Percentiles rank a stretch among this genome's conserved stretches.
phyloP scores from a whole-genome alignment of 2,113 vertebrate genomes.

The Sapajus apella region DNA sequence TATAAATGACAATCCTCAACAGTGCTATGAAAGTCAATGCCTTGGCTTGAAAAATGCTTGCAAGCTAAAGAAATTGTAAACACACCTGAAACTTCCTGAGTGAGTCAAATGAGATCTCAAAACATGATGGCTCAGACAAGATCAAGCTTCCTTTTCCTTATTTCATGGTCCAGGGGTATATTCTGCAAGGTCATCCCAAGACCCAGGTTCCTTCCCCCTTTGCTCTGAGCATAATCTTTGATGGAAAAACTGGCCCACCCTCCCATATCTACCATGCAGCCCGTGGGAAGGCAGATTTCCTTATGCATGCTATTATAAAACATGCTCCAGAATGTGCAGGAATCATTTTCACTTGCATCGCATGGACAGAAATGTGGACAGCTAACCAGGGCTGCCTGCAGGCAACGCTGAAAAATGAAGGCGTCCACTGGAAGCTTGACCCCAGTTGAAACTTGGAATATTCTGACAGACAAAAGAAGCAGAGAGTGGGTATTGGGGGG shows the following conservation, averaged over 20 bases:
- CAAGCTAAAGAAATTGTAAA: neutral
- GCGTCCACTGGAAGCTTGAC: neutral
- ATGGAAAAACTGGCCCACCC: neutral
- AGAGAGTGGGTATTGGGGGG: neutral
- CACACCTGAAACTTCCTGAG: neutral
- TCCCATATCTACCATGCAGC: neutral
- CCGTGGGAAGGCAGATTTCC: neutral
- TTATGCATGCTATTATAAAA: neutral
- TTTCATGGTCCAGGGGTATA: neutral
- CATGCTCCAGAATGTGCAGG: neutral
- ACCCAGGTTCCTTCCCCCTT: neutral
- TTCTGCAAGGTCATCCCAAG: neutral
- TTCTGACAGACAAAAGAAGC: neutral
- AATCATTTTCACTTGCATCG: neutral
- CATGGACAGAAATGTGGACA: neutral
- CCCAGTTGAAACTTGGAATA: neutral
- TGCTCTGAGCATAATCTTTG: neutral
- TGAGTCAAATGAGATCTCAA: neutral
- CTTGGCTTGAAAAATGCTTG: neutral
- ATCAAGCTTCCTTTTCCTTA: neutral
- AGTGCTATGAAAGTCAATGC: accelerated
- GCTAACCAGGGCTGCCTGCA: no score
- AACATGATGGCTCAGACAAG: neutral
- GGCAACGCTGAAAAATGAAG: neutral
- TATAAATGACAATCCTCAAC: neutral